These are phyloP conservation scores for Sebastes oblongus DNA, from an alignment of 2,797 vertebrate species.

Conservation along the genomic window DNA sequence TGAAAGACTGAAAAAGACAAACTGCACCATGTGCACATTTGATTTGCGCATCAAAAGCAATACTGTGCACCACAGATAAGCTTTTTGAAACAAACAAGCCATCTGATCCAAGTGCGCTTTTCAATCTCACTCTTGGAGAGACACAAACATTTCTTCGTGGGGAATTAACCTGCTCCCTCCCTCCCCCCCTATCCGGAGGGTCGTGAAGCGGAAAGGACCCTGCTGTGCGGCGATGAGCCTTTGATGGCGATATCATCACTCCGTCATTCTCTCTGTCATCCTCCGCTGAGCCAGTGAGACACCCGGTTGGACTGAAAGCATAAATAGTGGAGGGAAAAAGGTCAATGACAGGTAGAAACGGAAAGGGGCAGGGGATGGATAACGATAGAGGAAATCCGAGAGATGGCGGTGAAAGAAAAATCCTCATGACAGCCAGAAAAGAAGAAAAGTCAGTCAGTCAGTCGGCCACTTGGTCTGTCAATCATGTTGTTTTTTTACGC, in stretches of 20 bases:
- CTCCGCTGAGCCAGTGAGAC: slow-evolving; percentile 29
- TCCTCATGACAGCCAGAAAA: neutral
- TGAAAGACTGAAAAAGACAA: slow-evolving; percentile 17
- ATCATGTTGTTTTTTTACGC: slow-evolving; percentile 46
- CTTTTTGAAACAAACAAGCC: slow-evolving; percentile 60
- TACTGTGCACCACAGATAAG: slow-evolving; percentile 56
- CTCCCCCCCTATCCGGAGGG: slow-evolving; percentile 35
- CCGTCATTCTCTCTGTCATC: slow-evolving; percentile 47
- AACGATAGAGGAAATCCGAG: slow-evolving; percentile 24
- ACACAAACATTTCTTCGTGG: slow-evolving; percentile 55
- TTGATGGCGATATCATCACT: slow-evolving; percentile 57
- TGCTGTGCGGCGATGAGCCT: slow-evolving; percentile 34
- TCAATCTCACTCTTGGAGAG: slow-evolving; percentile 48
- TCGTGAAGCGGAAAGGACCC: slow-evolving; percentile 46
- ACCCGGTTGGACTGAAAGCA: slow-evolving; percentile 16
- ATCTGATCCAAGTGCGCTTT: slow-evolving; percentile 54
- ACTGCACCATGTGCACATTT: slow-evolving; percentile 39
- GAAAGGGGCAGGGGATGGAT: neutral
- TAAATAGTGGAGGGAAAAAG: slow-evolving; percentile 42
- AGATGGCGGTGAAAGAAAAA: slow-evolving; percentile 4
- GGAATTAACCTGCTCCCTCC: slow-evolving; percentile 53
- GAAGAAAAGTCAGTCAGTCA: slow-evolving; percentile 26
- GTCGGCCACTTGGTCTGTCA: slow-evolving; percentile 25
- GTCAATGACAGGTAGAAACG: slow-evolving; percentile 39
- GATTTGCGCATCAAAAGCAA: slow-evolving; percentile 48